phyloP scores from a whole-genome alignment of 2,797 vertebrate species.

The Miichthys miiuy region DNA sequence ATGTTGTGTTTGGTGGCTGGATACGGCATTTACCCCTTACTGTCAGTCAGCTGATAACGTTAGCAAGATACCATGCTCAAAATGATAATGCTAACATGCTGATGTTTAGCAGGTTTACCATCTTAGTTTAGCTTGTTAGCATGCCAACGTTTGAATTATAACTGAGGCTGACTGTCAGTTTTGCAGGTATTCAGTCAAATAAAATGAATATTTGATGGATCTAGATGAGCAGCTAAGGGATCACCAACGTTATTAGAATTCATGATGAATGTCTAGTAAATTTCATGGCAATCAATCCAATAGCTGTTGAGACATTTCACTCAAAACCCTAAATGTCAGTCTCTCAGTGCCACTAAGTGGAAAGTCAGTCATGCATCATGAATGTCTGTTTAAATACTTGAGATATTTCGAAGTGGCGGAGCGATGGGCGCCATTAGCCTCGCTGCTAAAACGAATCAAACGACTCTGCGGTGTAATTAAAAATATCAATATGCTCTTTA shows the following conservation, averaged over 20 bases:
- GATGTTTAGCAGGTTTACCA: neutral
- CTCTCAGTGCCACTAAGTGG: accelerated
- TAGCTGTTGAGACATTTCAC: neutral
- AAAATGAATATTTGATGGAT: neutral
- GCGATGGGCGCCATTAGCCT: too few relatives aligned
- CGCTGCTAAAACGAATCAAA: neutral
- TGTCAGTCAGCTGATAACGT: neutral
- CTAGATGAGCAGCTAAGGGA: neutral
- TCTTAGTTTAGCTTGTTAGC: neutral
- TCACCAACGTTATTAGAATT: neutral
- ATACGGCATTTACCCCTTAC: neutral
- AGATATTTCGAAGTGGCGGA: neutral
- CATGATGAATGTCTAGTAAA: neutral
- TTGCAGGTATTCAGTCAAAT: too few relatives aligned
- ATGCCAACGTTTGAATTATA: neutral
- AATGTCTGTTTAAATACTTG: neutral
- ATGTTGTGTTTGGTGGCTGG: neutral
- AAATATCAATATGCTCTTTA: slow-evolving; percentile 34
- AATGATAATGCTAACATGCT: neutral
- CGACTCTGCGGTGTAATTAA: slow-evolving; percentile 17
- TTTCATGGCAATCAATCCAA: neutral
- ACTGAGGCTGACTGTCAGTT: too few relatives aligned
- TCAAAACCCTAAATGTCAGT: neutral
- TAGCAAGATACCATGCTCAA: neutral
- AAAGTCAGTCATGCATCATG: neutral